Evolutionary conservation across 2,797 vertebrate genomes (phyloP).

Genomic region (Prionace glauca): DNA sequence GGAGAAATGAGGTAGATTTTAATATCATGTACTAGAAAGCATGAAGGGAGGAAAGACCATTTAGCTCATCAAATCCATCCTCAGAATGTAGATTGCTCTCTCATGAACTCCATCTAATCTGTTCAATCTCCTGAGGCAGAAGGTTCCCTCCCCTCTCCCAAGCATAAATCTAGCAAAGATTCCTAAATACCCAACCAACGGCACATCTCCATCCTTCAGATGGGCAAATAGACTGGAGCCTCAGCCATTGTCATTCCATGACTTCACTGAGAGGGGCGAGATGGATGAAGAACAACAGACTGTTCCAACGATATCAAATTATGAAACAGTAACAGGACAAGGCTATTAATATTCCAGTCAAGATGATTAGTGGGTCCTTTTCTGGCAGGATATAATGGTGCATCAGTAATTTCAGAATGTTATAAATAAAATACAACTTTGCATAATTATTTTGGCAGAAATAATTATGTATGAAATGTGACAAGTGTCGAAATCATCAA

Average conservation of each 20-base stretch:
- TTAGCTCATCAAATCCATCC: neutral
- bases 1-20: neutral
- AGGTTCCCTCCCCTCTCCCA: neutral
- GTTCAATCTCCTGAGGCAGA: neutral
- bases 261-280: neutral
- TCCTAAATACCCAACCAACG: neutral
- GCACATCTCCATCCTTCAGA: neutral
- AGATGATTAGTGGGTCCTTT: conserved; percentile 16
- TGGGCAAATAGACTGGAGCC: too few relatives aligned
- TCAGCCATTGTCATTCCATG: too few relatives aligned
- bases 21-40: neutral
- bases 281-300: neutral
- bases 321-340: neutral
- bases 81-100: neutral
- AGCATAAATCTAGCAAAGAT: neutral
- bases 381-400: neutral
- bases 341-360: conserved; percentile 24
- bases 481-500: conserved; percentile 22
- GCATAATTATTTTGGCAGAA: conserved; percentile 36
- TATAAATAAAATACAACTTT: conserved; percentile 27
- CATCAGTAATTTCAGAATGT: neutral
- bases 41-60: neutral
- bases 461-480: conserved; percentile 21
- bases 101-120: neutral
- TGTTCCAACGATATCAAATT: conserved; percentile 29